Evolutionary conservation across 2,113 vertebrate species (phyloP).

Genomic region (Brachyhypopomus gauderio): DNA sequence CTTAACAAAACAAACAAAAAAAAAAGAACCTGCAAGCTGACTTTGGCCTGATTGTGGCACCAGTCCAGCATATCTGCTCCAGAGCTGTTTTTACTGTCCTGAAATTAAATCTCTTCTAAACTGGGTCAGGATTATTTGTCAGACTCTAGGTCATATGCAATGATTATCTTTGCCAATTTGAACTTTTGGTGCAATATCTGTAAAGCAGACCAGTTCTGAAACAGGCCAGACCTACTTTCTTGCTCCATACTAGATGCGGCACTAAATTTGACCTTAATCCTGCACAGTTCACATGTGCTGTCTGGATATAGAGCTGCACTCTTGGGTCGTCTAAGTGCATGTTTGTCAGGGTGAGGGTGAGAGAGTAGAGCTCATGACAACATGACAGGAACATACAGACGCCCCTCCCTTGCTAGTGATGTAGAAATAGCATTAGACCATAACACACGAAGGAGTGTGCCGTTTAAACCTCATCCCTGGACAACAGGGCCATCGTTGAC

Average conservation of each 20-base stretch:
- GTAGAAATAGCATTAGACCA: not conserved
- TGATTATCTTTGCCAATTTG: not conserved
- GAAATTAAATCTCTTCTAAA: not conserved
- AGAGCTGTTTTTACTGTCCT: not conserved
- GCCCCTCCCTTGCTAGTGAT: not conserved
- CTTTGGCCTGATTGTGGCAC: not conserved
- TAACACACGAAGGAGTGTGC: not conserved
- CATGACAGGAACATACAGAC: not conserved
- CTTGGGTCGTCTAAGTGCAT: not conserved
- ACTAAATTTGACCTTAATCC: too few species aligned
- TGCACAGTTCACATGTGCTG: too few species aligned
- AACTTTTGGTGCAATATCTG: not conserved
- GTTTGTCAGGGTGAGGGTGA: not conserved
- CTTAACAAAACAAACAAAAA: too few species aligned
- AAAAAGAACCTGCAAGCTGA: not conserved
- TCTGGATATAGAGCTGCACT: not conserved
- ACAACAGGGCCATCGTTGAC: not conserved
- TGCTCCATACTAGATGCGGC: not conserved
- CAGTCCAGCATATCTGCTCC: not conserved
- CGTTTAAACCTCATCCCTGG: not conserved
- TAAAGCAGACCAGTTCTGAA: too few species aligned
- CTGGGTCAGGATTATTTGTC: not conserved
- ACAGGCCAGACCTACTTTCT: not conserved
- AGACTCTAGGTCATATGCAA: not conserved
- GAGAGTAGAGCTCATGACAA: constrained; percentile 1